Base-by-base conservation (phyloP, 2,113 vertebrate species). In the Sorex fumeus region DNA sequence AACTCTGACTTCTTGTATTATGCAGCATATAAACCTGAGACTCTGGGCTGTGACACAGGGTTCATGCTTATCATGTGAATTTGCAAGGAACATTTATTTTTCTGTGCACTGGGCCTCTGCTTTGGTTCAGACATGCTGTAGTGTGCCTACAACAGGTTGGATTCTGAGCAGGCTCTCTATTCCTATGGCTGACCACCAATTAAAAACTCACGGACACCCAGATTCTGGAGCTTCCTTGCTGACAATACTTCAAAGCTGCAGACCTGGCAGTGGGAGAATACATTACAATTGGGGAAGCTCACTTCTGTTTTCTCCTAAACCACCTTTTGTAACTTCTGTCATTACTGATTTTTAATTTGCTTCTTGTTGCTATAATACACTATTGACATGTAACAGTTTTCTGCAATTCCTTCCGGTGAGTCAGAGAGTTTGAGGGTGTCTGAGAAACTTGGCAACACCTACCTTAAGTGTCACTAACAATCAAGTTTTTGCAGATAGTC, bases 311-410 rank as follows among this genome's bases (percentile, higher is more conserved):
- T 71, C 74, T 91, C 50, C 36, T 70, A 60, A 60, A 79, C 30
- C 23, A 13, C 12, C 32, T 10, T 82, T 50, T 53, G 15, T 72
- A 28, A 5, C 2, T 83, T 82, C 70, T 78, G 66, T 36, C 16
- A 92, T 82, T 85, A 62, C 47, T 81, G 28, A 88, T 81, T 94
- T 76, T 70, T 50, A 81, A 91, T 57, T 43, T 71, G 60, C 50
- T 64, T 36, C 45, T 34, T 84, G 91, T 88, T 53, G n/a, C 47
- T 76, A 25, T 47, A 64, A 72, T 87, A 62, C 85, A 85, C 6
- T 10, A 3, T 57, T 75, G 77, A 8, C 15, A 34, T 34, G 23
- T 50, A 10, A 13, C 13, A 10, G 47, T 13, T 13, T 50, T 13
- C 47, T 50, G 47, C 47, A 7, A 40, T 40, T 40, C 40, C 40